Conservation (phyloP, 2,113 vertebrate genomes). For the Ramphastos sulfuratus region DNA sequence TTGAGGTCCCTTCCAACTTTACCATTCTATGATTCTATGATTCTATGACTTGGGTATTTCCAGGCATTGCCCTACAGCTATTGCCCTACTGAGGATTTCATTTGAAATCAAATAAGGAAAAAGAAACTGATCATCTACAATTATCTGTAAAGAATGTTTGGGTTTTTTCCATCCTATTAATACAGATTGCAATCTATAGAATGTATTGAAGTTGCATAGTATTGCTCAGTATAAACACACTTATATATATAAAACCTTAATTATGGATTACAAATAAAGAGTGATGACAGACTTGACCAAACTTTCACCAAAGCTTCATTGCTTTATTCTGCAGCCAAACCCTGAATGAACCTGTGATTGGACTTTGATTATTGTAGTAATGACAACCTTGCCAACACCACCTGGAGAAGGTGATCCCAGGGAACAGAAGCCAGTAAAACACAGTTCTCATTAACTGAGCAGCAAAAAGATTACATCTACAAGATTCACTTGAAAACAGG, state of each 20-base stretch:
- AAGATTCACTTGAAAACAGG: background rate
- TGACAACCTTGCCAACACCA: background rate
- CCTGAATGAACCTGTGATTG: background rate
- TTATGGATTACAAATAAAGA: background rate
- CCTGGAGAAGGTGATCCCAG: background rate
- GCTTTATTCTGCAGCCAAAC: background rate
- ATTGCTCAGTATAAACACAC: background rate
- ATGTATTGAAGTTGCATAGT: fast-evolving
- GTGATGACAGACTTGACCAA: background rate
- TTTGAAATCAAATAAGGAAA: background rate
- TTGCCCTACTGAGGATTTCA: background rate
- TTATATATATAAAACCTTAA: fast-evolving
- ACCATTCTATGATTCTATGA: too few relatives aligned
- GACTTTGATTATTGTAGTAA: background rate
- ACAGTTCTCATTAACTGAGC: background rate
- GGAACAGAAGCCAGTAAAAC: background rate
- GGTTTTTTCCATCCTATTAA: background rate
- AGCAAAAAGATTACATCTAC: background rate
- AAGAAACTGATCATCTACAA: background rate
- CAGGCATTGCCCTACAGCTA: too few relatives aligned
- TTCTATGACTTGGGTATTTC: background rate
- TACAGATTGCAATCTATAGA: background rate
- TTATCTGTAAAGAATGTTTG: background rate
- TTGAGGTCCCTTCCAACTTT: too few relatives aligned
- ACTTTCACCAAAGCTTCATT: background rate